Evolutionary conservation across 1,140 invertebrate genomes (phyloP).

Genomic region (Globodera rostochiensis): DNA sequence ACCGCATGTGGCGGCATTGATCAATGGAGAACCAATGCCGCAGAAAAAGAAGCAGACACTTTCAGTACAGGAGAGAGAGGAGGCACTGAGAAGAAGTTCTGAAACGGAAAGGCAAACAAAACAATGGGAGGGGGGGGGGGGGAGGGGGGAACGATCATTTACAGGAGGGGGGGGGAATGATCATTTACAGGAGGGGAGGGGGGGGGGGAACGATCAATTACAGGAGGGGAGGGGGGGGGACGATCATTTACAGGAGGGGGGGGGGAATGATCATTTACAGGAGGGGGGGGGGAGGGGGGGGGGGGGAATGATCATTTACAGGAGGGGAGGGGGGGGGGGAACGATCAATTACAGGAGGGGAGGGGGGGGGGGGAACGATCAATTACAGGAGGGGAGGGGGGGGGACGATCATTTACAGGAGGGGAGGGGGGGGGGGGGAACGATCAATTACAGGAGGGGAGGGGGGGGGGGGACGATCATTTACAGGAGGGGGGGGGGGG

Average conservation of each 20-base stretch:
- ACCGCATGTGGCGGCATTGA: slow-evolving; percentile 22
- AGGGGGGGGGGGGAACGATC: background rate
- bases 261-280: background rate
- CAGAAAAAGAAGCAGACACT: slow-evolving; percentile 10
- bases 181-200: background rate
- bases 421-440: background rate
- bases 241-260: too few species aligned
- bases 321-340: background rate
- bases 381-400: too few species aligned
- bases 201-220: background rate
- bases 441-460: background rate
- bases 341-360: slow-evolving; percentile 1
- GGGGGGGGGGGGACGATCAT: background rate
- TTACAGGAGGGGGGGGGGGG: background rate
- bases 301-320: background rate
- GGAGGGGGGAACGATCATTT: background rate
- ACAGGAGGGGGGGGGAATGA: background rate
- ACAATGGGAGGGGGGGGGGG: background rate
- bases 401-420: background rate
- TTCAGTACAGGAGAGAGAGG: background rate
- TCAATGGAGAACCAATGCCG: slow-evolving; percentile 5
- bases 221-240: background rate
- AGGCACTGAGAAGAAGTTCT: background rate
- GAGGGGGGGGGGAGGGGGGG: background rate
- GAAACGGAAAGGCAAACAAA: slow-evolving; percentile 9